Conservation (phyloP, 2,797 vertebrate genomes). For the Muscicapa comitata region DNA sequence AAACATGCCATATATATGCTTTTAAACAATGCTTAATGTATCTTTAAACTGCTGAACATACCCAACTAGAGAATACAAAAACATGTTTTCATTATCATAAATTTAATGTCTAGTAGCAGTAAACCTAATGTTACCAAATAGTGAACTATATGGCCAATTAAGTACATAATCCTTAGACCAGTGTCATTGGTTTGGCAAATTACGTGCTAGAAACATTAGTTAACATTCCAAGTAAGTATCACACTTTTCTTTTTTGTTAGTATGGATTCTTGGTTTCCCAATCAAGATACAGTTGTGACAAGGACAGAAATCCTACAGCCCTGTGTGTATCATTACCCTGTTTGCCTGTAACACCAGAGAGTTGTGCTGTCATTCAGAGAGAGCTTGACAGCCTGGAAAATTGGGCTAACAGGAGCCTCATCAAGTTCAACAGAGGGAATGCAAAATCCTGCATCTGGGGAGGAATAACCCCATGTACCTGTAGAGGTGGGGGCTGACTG, state of each 20-base stretch:
- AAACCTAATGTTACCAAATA: background rate
- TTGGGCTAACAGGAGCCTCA: background rate
- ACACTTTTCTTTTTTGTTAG: background rate
- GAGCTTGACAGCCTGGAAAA: background rate
- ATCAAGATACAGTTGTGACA: background rate
- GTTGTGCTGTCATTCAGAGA: background rate
- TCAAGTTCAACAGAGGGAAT: background rate
- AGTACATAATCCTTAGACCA: background rate
- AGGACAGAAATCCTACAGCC: background rate
- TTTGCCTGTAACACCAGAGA: background rate
- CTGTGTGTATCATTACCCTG: background rate
- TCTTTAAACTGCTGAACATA: background rate
- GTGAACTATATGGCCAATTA: background rate
- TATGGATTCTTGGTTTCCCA: background rate
- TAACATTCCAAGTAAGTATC: background rate
- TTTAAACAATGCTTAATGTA: background rate
- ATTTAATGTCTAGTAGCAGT: background rate
- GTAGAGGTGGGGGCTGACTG: background rate
- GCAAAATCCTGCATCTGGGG: background rate
- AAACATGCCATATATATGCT: background rate
- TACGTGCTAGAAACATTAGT: accelerated
- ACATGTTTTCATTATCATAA: background rate
- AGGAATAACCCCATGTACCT: background rate
- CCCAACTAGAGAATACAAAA: background rate
- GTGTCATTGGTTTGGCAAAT: background rate